Evolutionary conservation across 2,888 invertebrate genomes (phyloP), one percentile per base, ranked within the genome.

Genomic region (Stenodema calcarata): DNA sequence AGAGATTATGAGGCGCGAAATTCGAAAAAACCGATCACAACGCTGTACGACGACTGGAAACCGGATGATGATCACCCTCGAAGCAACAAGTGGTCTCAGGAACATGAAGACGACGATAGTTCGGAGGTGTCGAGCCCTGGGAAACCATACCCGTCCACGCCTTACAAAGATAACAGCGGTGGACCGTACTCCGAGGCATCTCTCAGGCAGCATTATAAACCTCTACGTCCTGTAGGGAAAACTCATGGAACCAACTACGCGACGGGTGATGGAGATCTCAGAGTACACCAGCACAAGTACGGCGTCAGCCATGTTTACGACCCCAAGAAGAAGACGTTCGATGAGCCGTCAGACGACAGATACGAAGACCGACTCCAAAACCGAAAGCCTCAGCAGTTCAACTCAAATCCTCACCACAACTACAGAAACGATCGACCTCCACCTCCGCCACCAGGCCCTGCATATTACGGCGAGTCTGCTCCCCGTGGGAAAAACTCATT

Each of bases 21-120:
- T 18, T 30, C 47, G n/a, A 87, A 81, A 50, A 87, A 86, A 28
- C 86, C 87, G 0, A 87, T 88, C 16, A 50, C 78, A 9, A 80
- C 84, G 16, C 41, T 88, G 27, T 88, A 80, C 28, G 88, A 88
- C 42, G 87, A 88, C 47, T 88, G 88, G 88, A 85, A 83, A 1
- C 88, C 88, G 0, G 87, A 69, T 30, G 87, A 85, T 73, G 88
- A 88, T 30, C 76, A 81, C 30, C 70, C 85, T 16, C 14, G 78
- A 44, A 35, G 16, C 30, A 75, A 50, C 30, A 79, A 41, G 42
- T 79, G 30, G 80, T 62, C 54, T 35, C 86, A 54, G 80, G 86
- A 54, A 62, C 84, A 87, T 28, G 76, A 42, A n/a, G 87, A 87
- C 42, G 81, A 73, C 18, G 86, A 85, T 14, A 73, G 79, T n/a